These are phyloP conservation scores for Plagodis dolabraria DNA, from an alignment of 2,888 invertebrate species.

Conservation along the genomic window DNA sequence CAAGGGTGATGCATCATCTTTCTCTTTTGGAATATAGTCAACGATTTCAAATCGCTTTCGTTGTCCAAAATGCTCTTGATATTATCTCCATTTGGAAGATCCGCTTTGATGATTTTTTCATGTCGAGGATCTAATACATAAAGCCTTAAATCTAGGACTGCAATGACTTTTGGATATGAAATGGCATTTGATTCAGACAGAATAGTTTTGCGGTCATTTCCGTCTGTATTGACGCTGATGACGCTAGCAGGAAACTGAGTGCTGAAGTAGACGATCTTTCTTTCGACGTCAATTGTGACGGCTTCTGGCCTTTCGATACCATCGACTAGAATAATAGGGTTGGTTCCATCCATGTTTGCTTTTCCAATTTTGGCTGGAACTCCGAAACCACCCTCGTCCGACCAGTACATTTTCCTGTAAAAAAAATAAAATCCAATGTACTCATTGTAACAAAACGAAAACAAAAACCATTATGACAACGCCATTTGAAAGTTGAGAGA, in stretches of 20 bases:
- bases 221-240: slow-evolving; percentile 89
- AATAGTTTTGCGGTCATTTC: slow-evolving; percentile 88
- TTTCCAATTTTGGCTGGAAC: slow-evolving; percentile 95
- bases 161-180: slow-evolving; percentile 91
- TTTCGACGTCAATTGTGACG: slow-evolving; percentile 93
- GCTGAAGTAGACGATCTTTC: slow-evolving; percentile 95
- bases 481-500: neutral
- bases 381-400: slow-evolving; percentile 96
- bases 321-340: slow-evolving; percentile 89
- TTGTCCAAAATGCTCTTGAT: slow-evolving; percentile 91
- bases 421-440: slow-evolving; percentile 24
- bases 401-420: slow-evolving; percentile 94
- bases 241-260: slow-evolving; percentile 90
- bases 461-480: too few species aligned
- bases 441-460: too few species aligned
- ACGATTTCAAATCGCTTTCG: slow-evolving; percentile 93
- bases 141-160: slow-evolving; percentile 91
- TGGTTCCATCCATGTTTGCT: slow-evolving; percentile 97
- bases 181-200: slow-evolving; percentile 89
- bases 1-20: slow-evolving; percentile 94
- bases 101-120: slow-evolving; percentile 94
- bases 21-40: slow-evolving; percentile 95
- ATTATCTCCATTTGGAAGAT: slow-evolving; percentile 92
- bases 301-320: slow-evolving; percentile 91
- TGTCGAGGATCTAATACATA: slow-evolving; percentile 95